Evolutionary conservation across 1,140 invertebrate species (phyloP).

Genomic region (Penaeus indicus): DNA sequence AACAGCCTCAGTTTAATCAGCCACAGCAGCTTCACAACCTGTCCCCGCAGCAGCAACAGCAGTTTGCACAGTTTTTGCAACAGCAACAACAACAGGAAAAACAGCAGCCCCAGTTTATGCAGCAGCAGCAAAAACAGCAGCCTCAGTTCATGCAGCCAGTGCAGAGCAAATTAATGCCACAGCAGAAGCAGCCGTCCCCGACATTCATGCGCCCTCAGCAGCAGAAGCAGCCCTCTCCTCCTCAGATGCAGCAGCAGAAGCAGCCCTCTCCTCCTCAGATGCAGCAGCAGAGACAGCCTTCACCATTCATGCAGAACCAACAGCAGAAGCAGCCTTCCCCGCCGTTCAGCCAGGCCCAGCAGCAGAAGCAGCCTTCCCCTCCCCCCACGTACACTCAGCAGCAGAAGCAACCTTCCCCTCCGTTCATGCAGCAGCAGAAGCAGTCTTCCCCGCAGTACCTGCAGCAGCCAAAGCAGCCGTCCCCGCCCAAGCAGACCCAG

Average conservation of each 20-base stretch:
- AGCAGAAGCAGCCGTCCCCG: not conserved
- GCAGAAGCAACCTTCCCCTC: slow-evolving; percentile 16
- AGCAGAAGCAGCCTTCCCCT: not conserved
- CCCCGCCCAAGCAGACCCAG: not conserved
- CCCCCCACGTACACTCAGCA: not conserved
- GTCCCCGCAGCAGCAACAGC: slow-evolving; percentile 41
- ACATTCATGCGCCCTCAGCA: slow-evolving; percentile 1
- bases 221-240: not conserved
- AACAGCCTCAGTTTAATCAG: slow-evolving; percentile 24
- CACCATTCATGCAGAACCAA: not conserved
- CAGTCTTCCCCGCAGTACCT: not conserved
- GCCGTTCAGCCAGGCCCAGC: not conserved
- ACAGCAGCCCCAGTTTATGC: not conserved
- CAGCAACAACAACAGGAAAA: slow-evolving; percentile 15
- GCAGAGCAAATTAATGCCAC: not conserved
- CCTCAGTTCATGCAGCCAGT: not conserved
- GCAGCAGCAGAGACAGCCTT: not conserved
- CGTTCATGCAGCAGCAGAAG: not conserved
- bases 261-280: not conserved
- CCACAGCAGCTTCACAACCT: slow-evolving; percentile 37
- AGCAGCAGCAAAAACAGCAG: slow-evolving; percentile 16
- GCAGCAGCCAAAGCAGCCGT: not conserved
- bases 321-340: not conserved
- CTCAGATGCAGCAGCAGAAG: not conserved
- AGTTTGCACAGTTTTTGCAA: slow-evolving; percentile 48